These are phyloP conservation scores for Glyphotaelius pellucidus DNA, from an alignment of 2,888 invertebrate species.

Conservation along the genomic window DNA sequence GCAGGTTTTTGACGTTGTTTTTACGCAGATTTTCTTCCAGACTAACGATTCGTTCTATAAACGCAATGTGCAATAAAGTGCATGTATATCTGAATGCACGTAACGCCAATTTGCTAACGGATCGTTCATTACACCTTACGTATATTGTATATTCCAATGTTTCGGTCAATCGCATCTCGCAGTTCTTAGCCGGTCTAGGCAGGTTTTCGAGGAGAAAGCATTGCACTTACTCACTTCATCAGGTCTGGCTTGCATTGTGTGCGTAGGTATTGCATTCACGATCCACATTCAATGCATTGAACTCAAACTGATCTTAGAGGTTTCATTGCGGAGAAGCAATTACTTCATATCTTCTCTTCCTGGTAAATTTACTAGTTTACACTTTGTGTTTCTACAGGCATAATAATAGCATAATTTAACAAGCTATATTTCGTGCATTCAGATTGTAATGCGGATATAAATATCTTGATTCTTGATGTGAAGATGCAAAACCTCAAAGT, in stretches of 20 bases:
- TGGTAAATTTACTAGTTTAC: not conserved
- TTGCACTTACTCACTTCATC: not conserved
- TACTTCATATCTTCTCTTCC: not conserved
- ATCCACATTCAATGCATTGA: not conserved
- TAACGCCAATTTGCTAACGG: not conserved
- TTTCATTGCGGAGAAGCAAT: not conserved
- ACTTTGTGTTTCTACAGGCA: not conserved
- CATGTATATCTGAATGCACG: not conserved
- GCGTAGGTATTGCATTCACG: not conserved
- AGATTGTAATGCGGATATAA: too few species aligned
- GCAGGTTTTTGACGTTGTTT: not conserved
- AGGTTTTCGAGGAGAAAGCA: constrained; percentile 25
- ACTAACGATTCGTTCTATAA: not conserved
- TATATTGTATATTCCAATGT: constrained; percentile 32
- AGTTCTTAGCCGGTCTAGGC: constrained; percentile 6
- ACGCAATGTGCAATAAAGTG: not conserved
- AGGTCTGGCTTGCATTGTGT: not conserved
- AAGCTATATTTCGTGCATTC: too few species aligned
- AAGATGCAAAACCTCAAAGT: not conserved
- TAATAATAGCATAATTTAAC: too few species aligned
- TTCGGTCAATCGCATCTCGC: constrained; percentile 33
- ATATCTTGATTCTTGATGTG: too few species aligned
- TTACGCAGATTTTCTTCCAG: not conserved
- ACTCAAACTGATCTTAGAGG: not conserved
- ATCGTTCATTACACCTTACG: not conserved